Evolutionary conservation across 1,140 invertebrate genomes (phyloP), one percentile per base, ranked within the genome.

Genomic region (Hyphantria cunea): DNA sequence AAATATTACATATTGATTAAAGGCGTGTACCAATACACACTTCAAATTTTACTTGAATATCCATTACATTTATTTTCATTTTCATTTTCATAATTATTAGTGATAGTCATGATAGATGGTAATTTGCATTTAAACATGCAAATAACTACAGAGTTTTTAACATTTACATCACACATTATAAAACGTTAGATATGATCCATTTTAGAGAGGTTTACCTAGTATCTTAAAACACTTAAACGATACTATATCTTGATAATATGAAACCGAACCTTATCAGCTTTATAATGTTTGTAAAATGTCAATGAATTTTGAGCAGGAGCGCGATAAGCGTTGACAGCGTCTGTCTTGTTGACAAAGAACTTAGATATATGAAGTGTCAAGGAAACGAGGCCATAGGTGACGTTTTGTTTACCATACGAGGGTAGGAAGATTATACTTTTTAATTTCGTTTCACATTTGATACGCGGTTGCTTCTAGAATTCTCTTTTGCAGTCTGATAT

Each of bases 401-500:
- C 34, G 11, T 37, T 37, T 37, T 37, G 34, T 37, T 37, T 37
- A 37, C 34, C 7, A 37, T 37, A 37, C 34, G 34, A 37, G 34
- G 11, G 34, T 8, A 37, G 3, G 34, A 11, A 37, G 11, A 25
- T 25, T 25, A 25, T 25, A 25, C 17, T 25, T 11, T 37, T 37
- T 37, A 37, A 37, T 37, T 37, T 37, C 34, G 8, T 37, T 37
- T 10, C 7, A 37, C 37, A 52, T 37, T n/a, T 34, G 33, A 41
- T 6, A 34, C 50, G 52, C 53, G 34, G 34, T 37, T 25, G 5
- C 17, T 25, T 25, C 34, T 50, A 50, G 37, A 34, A 34, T 51
- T 44, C 50, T 58, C 56, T 64, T 47, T 42, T 15, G 44, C 48
- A 58, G 45, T 2, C 8, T 37, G 3, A 37, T 37, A 37, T 10